Base-by-base conservation (phyloP, 2,113 vertebrate species). In the Periophthalmus modestus region DNA sequence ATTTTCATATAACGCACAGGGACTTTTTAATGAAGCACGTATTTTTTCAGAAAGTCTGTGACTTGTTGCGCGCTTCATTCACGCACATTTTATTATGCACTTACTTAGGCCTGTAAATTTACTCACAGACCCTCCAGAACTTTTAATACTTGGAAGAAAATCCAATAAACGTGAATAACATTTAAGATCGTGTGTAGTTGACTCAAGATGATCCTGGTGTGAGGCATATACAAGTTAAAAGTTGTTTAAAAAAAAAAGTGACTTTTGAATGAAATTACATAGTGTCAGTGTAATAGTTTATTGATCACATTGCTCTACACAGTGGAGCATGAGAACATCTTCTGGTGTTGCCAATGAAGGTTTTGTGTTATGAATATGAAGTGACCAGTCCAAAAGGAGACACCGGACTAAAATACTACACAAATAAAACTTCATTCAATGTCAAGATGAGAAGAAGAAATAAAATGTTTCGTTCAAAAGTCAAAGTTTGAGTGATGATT, bases 1-100 rank as follows among this genome's bases (percentile, higher is more conserved):
- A 7, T 43, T 43, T 24, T 12, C 23, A 6, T 14, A 24, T 39
- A 65, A 65, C 7, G 6, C 19, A 23, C 28, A 24, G n/a, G n/a
- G n/a, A n/a, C 6, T 0, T 3, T 59, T 23, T 59, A 24, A 21
- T 24, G 3, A 21, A 39, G 71, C 59, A 46, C 36, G 62, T 11
- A 62, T 36, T 55, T 61, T 21, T 48, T 78, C 39, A 43, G 39
- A 43, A 46, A 66, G 46, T 23, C 23, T 39, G 34, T 68, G 75
- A 87, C 87, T 82, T 89, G 90, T 89, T 87, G 87, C 81, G 55
- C 43, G 66, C 21, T 39, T 65, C 10, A n/a, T 19, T 39, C 9
- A 34, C 15, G 28, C 59, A 19, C 28, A 34, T 65, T n/a, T 39
- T 39, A n/a, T 65, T 5, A 59, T 28, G 4, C 28, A 55, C 52